Base-by-base conservation (phyloP, 2,888 invertebrate genomes). In the Limnephilus marmoratus region DNA sequence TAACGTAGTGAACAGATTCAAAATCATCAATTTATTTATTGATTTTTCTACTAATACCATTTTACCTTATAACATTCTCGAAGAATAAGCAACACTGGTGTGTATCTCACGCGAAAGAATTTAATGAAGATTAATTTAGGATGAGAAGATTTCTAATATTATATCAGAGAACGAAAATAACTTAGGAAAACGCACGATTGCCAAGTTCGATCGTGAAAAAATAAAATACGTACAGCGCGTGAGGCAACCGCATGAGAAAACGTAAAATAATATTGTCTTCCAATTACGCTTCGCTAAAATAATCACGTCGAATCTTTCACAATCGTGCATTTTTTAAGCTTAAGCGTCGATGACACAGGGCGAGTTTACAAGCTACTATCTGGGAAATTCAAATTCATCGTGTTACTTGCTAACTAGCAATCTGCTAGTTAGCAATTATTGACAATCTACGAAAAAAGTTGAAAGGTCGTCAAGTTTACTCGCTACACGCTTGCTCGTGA, bases 121-220 rank as follows among this genome's bases (percentile, higher is more conserved):
- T 86, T 86, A 86, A 86, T 86, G 86, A 29, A 45, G 86, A 86
- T 86, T 49, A 49, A 86, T 86, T 86, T 86, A 45, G n/a, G 45
- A 86, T n/a, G 86, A 86, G 86, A 45, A 45, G 15, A 24, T 45
- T 34, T 85, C 85, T 85, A 49, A n/a, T 45, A 45, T 45, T n/a
- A n/a, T 41, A n/a, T 45, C n/a, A 41, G 86, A n/a, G 86, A 13
- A 86, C 86, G 45, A 13, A 41, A 86, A 86, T 86, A 45, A 86
- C 86, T 37, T 45, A n/a, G 86, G 45, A n/a, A 41, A 86, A 86
- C 45, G 45, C 86, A 29, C 86, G 41, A 86, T 45, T 86, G 86
- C 86, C 86, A 86, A 86, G 45, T 86, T 86, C 86, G 86, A 86
- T 86, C 86, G 86, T 86, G 86, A 86, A 86, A 86, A 86, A 86